These are phyloP conservation scores for Camponotus floridanus DNA, from an alignment of 1,140 invertebrate species.

Conservation along the genomic window DNA sequence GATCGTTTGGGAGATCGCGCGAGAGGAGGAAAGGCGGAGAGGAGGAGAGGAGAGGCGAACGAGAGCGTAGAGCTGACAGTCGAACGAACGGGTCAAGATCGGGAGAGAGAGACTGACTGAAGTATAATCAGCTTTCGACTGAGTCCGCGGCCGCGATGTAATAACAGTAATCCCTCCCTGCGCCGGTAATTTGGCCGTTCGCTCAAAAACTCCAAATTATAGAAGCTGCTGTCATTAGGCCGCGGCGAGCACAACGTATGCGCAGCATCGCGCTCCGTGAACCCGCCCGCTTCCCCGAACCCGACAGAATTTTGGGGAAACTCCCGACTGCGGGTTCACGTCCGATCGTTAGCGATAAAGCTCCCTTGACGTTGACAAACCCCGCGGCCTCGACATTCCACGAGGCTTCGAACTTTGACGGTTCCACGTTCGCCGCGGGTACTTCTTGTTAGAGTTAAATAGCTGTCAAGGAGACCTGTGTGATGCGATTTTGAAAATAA, in stretches of 20 bases:
- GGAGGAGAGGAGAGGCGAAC: slow-evolving; percentile 65
- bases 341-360: slow-evolving; percentile 66
- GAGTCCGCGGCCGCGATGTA: slow-evolving; percentile 82
- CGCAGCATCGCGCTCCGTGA: slow-evolving; percentile 69
- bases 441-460: slow-evolving; percentile 49
- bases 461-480: slow-evolving; percentile 29
- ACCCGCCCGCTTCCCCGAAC: slow-evolving; percentile 79
- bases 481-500: slow-evolving; percentile 21
- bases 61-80: slow-evolving; percentile 79
- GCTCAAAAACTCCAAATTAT: slow-evolving; percentile 86
- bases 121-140: slow-evolving; percentile 85
- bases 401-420: not conserved
- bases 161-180: slow-evolving; percentile 86
- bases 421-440: slow-evolving; percentile 4
- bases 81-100: slow-evolving; percentile 78
- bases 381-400: slow-evolving; percentile 27
- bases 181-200: slow-evolving; percentile 84
- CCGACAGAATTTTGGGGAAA: slow-evolving; percentile 81
- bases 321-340: slow-evolving; percentile 56
- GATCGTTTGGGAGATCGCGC: slow-evolving; percentile 60
- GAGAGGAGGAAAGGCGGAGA: not conserved
- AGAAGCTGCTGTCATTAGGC: slow-evolving; percentile 85
- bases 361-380: slow-evolving; percentile 48
- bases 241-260: slow-evolving; percentile 66
- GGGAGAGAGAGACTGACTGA: slow-evolving; percentile 80